Base-by-base conservation (phyloP, 92 coral and sea anemone species). In the Plumapathes pennacea region DNA sequence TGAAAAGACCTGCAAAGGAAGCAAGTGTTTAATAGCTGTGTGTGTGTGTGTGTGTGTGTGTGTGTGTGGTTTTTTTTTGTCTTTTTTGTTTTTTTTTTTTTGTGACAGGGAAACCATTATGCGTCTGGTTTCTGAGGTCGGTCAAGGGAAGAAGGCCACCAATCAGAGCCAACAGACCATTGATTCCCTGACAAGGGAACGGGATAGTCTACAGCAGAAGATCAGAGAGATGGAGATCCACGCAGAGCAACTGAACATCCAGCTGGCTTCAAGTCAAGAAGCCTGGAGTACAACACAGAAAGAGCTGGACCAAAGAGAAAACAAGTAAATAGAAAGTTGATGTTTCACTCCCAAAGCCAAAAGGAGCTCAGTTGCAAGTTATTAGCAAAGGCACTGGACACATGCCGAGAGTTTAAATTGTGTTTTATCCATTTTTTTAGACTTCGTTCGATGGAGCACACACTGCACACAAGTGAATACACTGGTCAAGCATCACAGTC, bases 91-190 rank as follows among this genome's bases (percentile, higher is more conserved):
- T 15, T 2, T 49, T 28, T 52, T 57, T 10, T 39, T 9, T 42
- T 24, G 25, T 43, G 9, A 1, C 50, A 92, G 98, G 69, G 98
- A 92, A 63, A 92, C 98, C 7, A 92, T 92, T 18, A 92, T 84
- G 96, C 84, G 98, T 32, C 62, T 92, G 41, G 98, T 92, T n/a
- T 83, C 90, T 36, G 99, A 94, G 50, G 90, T 94, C 1, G 96
- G 99, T 23, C 87, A 85, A 32, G 99, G 88, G 65, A 94, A 89
- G 77, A 94, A 94, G 64, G 71, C 90, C n/a, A 25, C 90, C n/a
- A 77, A 64, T 45, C 80, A 77, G 23, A 74, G 74, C 62, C 84
- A 84, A 48, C 90, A 89, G 21, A 56, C 79, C 10, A 58, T 89
- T 71, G 84, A 71, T 30, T 19, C 63, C 40, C 49, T 88, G 62